Conservation (phyloP, 2,888 invertebrate genomes). For the Sminthurides aquaticus region DNA sequence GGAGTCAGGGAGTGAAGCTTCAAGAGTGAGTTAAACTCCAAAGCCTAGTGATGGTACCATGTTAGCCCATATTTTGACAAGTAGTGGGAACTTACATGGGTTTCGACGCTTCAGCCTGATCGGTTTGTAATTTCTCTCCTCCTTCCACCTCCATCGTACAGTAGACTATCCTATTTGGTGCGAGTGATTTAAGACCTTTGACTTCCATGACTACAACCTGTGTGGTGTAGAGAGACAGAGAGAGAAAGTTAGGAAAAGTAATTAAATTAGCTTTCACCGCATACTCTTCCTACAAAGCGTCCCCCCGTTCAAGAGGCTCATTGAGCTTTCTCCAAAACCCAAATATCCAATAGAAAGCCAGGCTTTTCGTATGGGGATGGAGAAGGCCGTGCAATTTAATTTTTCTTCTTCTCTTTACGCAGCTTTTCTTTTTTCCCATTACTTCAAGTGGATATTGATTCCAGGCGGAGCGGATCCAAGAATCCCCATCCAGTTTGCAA, state of each 20-base stretch:
- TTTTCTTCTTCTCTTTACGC: no score
- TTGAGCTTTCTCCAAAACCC: no score
- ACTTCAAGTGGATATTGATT: no score
- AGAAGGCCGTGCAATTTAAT: no score
- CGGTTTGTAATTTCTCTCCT: conserved; percentile 96
- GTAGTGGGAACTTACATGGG: conserved; percentile 67
- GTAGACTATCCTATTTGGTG: conserved; percentile 95
- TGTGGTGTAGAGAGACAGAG: conserved; percentile 44
- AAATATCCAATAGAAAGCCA: no score
- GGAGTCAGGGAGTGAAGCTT: no score
- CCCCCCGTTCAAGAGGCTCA: neutral
- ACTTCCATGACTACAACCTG: conserved; percentile 99
- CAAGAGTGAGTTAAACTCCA: no score
- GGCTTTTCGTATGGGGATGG: no score
- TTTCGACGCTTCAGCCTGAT: conserved; percentile 98
- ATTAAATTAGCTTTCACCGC: neutral
- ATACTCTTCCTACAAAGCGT: neutral
- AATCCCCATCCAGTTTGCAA: no score
- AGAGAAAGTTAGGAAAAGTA: neutral
- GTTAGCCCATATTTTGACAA: neutral
- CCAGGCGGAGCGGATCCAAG: no score
- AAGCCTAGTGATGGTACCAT: no score
- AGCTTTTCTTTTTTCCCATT: no score
- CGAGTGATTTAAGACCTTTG: conserved; percentile 90
- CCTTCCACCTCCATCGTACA: conserved; percentile 99